Evolutionary conservation across 2,113 vertebrate species (phyloP).

Genomic region (Erythrolamprus reginae): DNA sequence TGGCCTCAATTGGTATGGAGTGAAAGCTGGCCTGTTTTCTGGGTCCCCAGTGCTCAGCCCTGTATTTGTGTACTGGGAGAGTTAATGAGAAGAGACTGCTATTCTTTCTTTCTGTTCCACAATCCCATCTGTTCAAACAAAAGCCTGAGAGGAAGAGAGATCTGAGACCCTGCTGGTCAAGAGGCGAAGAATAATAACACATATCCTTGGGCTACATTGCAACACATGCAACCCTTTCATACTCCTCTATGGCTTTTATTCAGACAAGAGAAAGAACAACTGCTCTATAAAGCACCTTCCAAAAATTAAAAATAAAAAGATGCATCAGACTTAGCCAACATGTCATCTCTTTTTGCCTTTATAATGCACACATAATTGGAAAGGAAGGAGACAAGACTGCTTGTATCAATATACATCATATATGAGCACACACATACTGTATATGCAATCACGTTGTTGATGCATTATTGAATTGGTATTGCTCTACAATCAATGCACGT

Average conservation of each 20-base stretch:
- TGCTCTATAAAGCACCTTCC: conserved; percentile 53
- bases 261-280: conserved; percentile 70
- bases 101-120: conserved; percentile 71
- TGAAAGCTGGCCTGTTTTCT: conserved; percentile 61
- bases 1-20: conserved; percentile 59
- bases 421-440: neutral
- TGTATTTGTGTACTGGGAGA: conserved; percentile 75
- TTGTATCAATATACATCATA: neutral
- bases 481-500: too few relatives aligned
- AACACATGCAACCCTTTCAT: conserved; percentile 76
- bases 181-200: conserved; percentile 78
- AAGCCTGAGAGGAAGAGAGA: conserved; percentile 77
- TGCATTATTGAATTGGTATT: neutral
- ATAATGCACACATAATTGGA: neutral
- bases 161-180: conserved; percentile 80
- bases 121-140: conserved; percentile 83
- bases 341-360: conserved; percentile 38
- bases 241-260: conserved; percentile 69
- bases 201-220: conserved; percentile 81
- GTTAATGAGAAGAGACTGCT: conserved; percentile 80
- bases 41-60: conserved; percentile 70
- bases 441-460: neutral
- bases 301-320: conserved; percentile 29
- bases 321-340: conserved; percentile 56
- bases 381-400: neutral